Evolutionary conservation across 2,797 vertebrate genomes (phyloP), one percentile per base, ranked within the genome.

Genomic region (Melanotaenia boesemani): DNA sequence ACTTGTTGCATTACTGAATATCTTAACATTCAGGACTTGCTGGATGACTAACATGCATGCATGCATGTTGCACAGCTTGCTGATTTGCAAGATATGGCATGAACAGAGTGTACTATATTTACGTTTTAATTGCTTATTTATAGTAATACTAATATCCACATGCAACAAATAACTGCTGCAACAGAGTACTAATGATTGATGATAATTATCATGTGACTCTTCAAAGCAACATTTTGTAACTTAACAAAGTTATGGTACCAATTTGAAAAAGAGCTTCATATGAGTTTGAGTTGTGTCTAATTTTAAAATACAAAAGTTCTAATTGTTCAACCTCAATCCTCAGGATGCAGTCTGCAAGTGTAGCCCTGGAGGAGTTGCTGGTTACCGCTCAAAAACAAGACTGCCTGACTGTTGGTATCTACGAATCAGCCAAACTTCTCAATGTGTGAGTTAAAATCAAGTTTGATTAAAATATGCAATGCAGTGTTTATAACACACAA

Each of bases 391-490:
- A 96, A 77, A 89, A 93, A 58, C 95, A 96, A 68, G 94, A 95
- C 80, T 96, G 94, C 55, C 90, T 97, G 67, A 97, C 96, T 0
- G 89, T 97, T 36, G 96, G 96, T 63, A 95, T 97, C 74, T 97
- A 97, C 77, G 96, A 97, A 87, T 95, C 96, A 10, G 96, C 96
- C 12, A 96, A 97, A 88, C 93, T 96, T 55, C 96, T 97, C 74
- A 96, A 96, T 80, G 91, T 88, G 96, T 97, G 89, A 95, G 96
- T 96, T 48, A 13, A 69, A 72, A 32, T 24, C 62, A 28, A 20
- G 32, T 63, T 57, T 56, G 16, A 12, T 30, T 48, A 36, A 18
- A 30, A 20, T 5, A n/a, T 55, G 28, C 34, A 10, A 18, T 39
- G 28, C 8, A 26, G 22, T 37, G 39, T 24, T 54, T 12, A 11